Percentiles rank a stretch among this genome's conserved stretches.
Conservation (phyloP, 23 tunicate species). For the Ciona savignyi region DNA sequence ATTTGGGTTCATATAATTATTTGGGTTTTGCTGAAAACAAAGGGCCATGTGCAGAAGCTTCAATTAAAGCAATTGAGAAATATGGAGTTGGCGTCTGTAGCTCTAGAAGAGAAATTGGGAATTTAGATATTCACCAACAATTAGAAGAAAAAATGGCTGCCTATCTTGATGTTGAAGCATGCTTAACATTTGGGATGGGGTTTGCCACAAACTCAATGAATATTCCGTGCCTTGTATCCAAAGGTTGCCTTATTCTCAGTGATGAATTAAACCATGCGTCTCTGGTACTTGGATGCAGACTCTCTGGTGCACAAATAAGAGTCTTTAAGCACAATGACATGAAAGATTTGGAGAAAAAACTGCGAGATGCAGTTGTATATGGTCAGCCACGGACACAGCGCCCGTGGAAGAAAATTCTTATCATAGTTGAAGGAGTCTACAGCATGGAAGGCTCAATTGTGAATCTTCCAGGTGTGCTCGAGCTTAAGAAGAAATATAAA, state of each 20-base stretch:
- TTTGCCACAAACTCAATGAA: conserved; percentile 99
- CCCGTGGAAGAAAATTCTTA: conserved; percentile 95
- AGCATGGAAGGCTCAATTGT: conserved; percentile 99
- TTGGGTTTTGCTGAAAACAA: conserved; percentile 96
- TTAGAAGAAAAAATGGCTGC: conserved; percentile 76
- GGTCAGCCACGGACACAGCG: conserved; percentile 94
- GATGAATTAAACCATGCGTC: conserved; percentile 98
- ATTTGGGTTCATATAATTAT: conserved; percentile 97
- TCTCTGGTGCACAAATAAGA: conserved; percentile 76
- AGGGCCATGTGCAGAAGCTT: conserved; percentile 90
- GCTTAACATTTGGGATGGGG: conserved; percentile 97
- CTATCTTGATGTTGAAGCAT: conserved; percentile 84
- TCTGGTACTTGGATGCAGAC: conserved; percentile 89
- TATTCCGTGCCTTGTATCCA: conserved; percentile 83
- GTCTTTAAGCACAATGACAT: conserved; percentile 97
- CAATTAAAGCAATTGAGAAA: conserved; percentile 54
- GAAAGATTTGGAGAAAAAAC: conserved; percentile 75
- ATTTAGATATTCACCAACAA: conserved; percentile 72
- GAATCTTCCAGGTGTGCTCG: conserved; percentile 77
- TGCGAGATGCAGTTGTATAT: conserved; percentile 70
- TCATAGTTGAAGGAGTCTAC: conserved; percentile 99
- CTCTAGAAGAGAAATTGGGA: conserved; percentile 79
- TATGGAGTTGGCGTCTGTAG: conserved; percentile 94
- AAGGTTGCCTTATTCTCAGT: conserved; percentile 92
- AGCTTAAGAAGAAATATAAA: conserved; percentile 89